Conservation (phyloP, 2,113 vertebrate genomes). For the Dromaius novaehollandiae region DNA sequence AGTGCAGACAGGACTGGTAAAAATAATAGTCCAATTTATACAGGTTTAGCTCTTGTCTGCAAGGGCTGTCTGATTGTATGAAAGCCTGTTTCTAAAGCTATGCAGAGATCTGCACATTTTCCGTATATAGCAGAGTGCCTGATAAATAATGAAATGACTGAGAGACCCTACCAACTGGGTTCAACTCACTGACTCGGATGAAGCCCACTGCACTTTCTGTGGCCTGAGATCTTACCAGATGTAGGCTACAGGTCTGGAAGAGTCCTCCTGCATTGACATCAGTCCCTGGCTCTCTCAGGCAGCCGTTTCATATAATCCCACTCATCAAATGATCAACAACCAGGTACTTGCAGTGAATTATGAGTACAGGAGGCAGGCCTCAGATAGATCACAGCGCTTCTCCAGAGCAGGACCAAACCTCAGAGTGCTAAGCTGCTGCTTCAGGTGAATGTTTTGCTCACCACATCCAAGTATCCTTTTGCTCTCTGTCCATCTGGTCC, state of each 20-base stretch:
- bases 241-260: not conserved
- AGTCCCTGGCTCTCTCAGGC: not conserved
- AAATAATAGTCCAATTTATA: not conserved
- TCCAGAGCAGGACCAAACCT: not conserved
- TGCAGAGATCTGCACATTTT: not conserved
- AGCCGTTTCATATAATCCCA: not conserved
- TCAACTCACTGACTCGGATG: fast-evolving
- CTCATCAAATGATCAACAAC: not conserved
- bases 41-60: not conserved
- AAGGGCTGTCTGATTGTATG: fast-evolving
- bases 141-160: not conserved
- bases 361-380: not conserved
- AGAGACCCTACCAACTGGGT: not conserved
- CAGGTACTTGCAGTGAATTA: not conserved
- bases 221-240: no score
- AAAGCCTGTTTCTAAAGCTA: not conserved
- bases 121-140: not conserved
- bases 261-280: not conserved
- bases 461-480: not conserved
- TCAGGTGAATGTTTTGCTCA: not conserved
- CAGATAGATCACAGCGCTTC: not conserved
- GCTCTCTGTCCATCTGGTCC: not conserved
- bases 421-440: not conserved
- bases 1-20: not conserved
- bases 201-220: fast-evolving